Base-by-base conservation (phyloP, 2,888 invertebrate genomes). In the Aelia acuminata region DNA sequence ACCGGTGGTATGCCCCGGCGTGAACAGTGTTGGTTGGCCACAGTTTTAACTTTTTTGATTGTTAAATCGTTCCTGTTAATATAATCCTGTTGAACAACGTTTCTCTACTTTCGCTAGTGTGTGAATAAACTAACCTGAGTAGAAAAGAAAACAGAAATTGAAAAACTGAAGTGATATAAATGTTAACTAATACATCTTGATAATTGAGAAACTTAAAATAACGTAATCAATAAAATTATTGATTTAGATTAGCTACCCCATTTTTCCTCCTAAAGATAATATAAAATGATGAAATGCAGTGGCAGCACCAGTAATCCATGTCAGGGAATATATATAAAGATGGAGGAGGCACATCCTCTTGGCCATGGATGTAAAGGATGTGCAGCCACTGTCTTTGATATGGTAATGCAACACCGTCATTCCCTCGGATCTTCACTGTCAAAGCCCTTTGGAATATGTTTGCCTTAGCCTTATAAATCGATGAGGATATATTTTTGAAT, bases 301-400 rank as follows among this genome's bases (percentile, higher is more conserved):
- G 63, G 63, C 8, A 70, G 63, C 63, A 8, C 31, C 18, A 35
- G 31, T 26, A 70, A 35, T 70, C 35, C 31, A 20, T 70, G 63
- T 20, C 63, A 35, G 31, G 35, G 35, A 13, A 31, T 63, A 70
- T 35, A 80, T 80, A 80, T 80, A 47, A 80, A 80, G 39, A 80
- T 80, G 43, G 35, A 80, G 43, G 43, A 75, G 43, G 4, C 43
- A 43, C 43, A 43, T 11, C n/a, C 13, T n/a, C n/a, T 43, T 1
- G 22, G 22, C n/a, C 13, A 13, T 22, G 43, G 4, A n/a, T 43
- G 80, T 43, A 80, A 80, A 80, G 80, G 80, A 80, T 80, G n/a
- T 80, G 80, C 43, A 80, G n/a, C 80, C 80, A 80, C n/a, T 80
- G 80, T n/a, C 80, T 80, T 80, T 80, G 80, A 80, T 47, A 80